Evolutionary conservation across 2,888 invertebrate species (phyloP), one percentile per base, ranked within the genome.

Genomic region (Rhagophthalmus giganteus): DNA sequence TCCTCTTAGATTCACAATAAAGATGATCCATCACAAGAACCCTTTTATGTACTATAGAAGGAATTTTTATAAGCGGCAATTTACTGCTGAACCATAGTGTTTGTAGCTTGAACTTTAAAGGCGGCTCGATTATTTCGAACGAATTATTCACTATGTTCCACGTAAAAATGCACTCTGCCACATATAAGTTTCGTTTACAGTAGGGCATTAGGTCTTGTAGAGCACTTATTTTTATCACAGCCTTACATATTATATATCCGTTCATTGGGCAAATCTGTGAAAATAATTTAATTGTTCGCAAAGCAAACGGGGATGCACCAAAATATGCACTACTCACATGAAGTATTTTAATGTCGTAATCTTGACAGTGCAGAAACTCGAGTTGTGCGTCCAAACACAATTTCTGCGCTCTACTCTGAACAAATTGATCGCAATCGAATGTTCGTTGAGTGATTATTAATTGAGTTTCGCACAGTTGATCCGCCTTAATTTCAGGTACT

Each of bases 371-470:
- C 28, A 72, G 62, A 58, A 74, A 76, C 57, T 73, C 69, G 27
- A 75, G 55, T 38, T 72, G 67, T 14, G 70, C 66, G 49, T 75
- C 74, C 1, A 65, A 54, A 58, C 76, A 76, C 35, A 75, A 51
- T 52, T 70, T 69, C 55, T 75, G 73, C n/a, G 75, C 74, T 39
- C 70, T 62, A 46, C 70, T 66, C 60, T 75, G 74, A 46, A 75
- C 71, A 58, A 76, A 76, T 54, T 74, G 74, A 60, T 76, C 76
- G 55, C 73, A 74, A 61, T 76, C 76, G 47, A 75, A 74, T 2
- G 74, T 73, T 58, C 72, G 63, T 58, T 76, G 76, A 13, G 71
- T 74, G 10, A 75, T 69, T 44, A 74, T 72, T 26, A 76, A 59
- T 54, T 74, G 74, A 56, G 74, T 71, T 63, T 75, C 75, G 37